Evolutionary conservation across 1,140 invertebrate species (phyloP).

Genomic region (Pogonomyrmex barbatus): DNA sequence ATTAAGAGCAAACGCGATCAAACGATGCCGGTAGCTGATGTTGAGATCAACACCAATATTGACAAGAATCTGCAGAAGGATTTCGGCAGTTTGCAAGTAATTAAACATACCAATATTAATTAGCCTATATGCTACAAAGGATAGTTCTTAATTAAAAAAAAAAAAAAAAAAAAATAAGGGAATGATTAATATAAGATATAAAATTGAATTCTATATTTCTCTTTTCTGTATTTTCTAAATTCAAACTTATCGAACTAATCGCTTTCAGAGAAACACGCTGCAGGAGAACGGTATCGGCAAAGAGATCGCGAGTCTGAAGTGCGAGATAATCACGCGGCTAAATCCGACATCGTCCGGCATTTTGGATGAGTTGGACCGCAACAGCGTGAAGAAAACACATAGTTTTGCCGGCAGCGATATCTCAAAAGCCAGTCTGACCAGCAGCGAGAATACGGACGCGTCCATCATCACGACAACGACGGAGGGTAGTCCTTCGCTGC

Average conservation of each 20-base stretch:
- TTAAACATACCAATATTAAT: not conserved
- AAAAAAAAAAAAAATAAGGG: not conserved
- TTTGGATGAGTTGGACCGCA: slow-evolving; percentile 64
- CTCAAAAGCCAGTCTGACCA: slow-evolving; percentile 83
- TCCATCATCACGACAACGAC: slow-evolving; percentile 83
- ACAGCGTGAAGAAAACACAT: slow-evolving; percentile 82
- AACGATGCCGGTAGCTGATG: slow-evolving; percentile 12
- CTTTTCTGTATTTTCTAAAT: not conserved
- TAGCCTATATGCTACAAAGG: not conserved
- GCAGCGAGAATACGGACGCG: slow-evolving; percentile 83
- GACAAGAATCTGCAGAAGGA: slow-evolving; percentile 55
- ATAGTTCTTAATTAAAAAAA: not conserved
- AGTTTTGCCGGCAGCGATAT: slow-evolving; percentile 85
- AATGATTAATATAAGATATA: not conserved
- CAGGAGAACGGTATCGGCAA: slow-evolving; percentile 76
- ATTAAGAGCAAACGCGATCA: slow-evolving; percentile 80
- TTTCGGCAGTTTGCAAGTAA: slow-evolving; percentile 58
- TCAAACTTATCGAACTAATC: not conserved
- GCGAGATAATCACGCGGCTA: slow-evolving; percentile 82
- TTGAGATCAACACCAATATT: slow-evolving; percentile 39
- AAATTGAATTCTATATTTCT: not conserved
- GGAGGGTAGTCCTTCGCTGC: slow-evolving; percentile 82
- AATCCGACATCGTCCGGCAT: slow-evolving; percentile 68
- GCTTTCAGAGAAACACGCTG: slow-evolving; percentile 54
- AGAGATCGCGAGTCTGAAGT: slow-evolving; percentile 81